A percentile compares a stretch with the other conserved stretches of the same genome.
Evolutionary conservation across 2,888 invertebrate genomes (phyloP).

Genomic region (Ophion costatus): DNA sequence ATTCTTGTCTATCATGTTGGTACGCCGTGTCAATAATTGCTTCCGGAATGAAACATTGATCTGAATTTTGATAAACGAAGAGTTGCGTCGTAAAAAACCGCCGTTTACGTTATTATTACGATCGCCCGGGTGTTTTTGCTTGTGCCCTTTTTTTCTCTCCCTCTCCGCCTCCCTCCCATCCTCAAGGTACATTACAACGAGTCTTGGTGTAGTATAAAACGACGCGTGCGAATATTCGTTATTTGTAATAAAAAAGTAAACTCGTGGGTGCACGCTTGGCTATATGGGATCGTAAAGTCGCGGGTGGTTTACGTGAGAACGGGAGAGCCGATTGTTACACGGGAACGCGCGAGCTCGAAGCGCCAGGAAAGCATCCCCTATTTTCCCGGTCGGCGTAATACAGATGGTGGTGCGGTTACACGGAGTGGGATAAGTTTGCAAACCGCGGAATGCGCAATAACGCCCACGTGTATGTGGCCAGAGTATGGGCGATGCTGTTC

Average conservation of each 20-base stretch:
- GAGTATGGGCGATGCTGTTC: not conserved
- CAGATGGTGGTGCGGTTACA: constrained; percentile 36
- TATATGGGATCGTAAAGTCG: constrained; percentile 80
- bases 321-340: constrained; percentile 51
- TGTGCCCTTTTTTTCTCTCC: not conserved
- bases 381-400: constrained; percentile 15
- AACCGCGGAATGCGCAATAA: constrained; percentile 35
- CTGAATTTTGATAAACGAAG: too few species aligned
- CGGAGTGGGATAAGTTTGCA: constrained; percentile 26
- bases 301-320: constrained; percentile 74
- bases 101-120: too few species aligned
- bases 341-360: not conserved
- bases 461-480: not conserved
- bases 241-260: constrained; percentile 81
- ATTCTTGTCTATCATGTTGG: too few species aligned
- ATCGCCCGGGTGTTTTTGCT: not conserved
- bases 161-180: not conserved
- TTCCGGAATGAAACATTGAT: too few species aligned
- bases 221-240: constrained; percentile 71
- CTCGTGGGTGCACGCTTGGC: constrained; percentile 63
- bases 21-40: too few species aligned
- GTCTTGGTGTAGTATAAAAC: constrained; percentile 53
- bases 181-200: not conserved
- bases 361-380: constrained; percentile 26
- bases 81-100: too few species aligned